Base-by-base conservation (phyloP, 1,140 invertebrate genomes). In the Augochlora pura region DNA sequence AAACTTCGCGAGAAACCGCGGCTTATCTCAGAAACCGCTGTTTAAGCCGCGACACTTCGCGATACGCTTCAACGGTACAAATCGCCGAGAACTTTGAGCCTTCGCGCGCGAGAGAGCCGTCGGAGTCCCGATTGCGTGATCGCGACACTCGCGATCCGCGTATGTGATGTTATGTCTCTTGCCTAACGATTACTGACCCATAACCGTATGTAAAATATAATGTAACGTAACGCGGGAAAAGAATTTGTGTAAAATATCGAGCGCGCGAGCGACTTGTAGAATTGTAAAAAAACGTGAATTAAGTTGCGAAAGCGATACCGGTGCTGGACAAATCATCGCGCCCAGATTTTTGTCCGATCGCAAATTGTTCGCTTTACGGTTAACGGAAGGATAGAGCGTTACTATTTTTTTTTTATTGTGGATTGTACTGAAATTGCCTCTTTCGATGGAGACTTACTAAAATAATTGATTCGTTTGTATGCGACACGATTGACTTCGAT, bases 151-250 rank as follows among this genome's bases (percentile, higher is more conserved):
- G 62, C 62, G 46, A 71, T 27, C 38, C 16, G 23, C 21, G 16
- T 68, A 59, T 73, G 46, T 49, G 62, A 76, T 68, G 63, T 76
- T 57, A 72, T 27, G 42, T 60, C 66, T 80, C 66, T 73, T 66
- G 71, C 71, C 62, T 39, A 60, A 63, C 54, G 52, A 63, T 69
- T 57, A 57, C n/a, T n/a, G 54, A n/a, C 59, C 70, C 66, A 54
- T 69, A 65, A 38, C 49, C 14, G 14, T 32, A 25, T 23, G 32
- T 63, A 59, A 82, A 68, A 62, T n/a, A 38, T 80, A 70, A 59
- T 64, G 52, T 69, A 68, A 38, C 6, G 32, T 49, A 66, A 46
- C 65, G 23, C 39, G 12, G 32, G 3, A 46, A 21, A 57, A 8
- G 21, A 69, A n/a, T n/a, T n/a, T 65, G 49, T 74, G 77, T 67